These are phyloP conservation scores for Cryptocheilus praepositus DNA, from an alignment of 2,888 invertebrate genomes.

Conservation along the genomic window DNA sequence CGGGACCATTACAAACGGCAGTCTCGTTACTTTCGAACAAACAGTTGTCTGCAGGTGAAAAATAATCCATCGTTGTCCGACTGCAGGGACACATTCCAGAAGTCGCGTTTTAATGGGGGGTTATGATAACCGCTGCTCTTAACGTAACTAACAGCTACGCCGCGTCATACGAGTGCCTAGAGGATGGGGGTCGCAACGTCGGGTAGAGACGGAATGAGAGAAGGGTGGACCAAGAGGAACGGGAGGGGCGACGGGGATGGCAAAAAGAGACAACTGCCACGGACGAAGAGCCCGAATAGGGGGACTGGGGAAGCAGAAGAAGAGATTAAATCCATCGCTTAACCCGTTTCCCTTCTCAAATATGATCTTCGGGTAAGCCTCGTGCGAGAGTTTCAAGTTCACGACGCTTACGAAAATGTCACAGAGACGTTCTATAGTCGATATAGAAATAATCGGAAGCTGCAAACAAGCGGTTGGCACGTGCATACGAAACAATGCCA, in stretches of 20 bases:
- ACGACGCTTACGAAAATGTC: no score
- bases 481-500: no score
- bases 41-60: slow-evolving; percentile 54
- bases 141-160: slow-evolving; percentile 55
- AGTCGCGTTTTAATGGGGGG: slow-evolving; percentile 64
- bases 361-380: no score
- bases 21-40: slow-evolving; percentile 50
- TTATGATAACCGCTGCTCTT: slow-evolving; percentile 66
- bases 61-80: slow-evolving; percentile 58
- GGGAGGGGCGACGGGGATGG: not conserved
- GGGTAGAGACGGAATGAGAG: not conserved
- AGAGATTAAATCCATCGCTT: slow-evolving; percentile 64
- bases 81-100: slow-evolving; percentile 65
- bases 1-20: slow-evolving; percentile 23
- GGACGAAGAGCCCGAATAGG: not conserved
- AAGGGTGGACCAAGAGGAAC: not conserved
- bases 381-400: no score
- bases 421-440: no score
- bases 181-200: not conserved
- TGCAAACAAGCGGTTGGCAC: no score
- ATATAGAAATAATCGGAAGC: no score
- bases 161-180: slow-evolving; percentile 35
- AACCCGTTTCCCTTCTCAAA: slow-evolving; percentile 53
- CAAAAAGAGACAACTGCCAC: not conserved
- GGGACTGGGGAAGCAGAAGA: slow-evolving; percentile 24